Evolutionary conservation across 2,888 invertebrate species (phyloP).

Genomic region (Camponotus fellah): DNA sequence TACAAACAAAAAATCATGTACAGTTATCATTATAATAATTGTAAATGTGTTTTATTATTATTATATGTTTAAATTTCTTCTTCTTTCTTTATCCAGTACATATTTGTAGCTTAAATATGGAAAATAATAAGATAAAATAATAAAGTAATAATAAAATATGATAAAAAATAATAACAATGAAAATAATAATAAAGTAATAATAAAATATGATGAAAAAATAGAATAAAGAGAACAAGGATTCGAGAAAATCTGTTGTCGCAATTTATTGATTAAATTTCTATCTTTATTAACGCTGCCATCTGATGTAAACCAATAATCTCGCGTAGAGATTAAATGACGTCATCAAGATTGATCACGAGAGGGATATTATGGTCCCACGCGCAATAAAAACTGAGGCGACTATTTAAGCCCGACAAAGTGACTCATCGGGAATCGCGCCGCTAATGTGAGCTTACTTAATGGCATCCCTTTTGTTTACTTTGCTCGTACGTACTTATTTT

Average conservation of each 20-base stretch:
- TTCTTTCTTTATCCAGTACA: neutral
- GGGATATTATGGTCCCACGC: neutral
- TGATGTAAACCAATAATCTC: conserved; percentile 8
- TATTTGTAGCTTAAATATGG: neutral
- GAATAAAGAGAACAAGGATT: neutral
- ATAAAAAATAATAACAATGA: too few species aligned
- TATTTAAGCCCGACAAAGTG: conserved; percentile 38
- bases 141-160: neutral
- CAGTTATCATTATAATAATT: too few species aligned
- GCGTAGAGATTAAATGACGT: conserved; percentile 8
- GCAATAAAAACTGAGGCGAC: conserved; percentile 6
- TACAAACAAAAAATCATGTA: too few species aligned
- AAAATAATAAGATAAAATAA: too few species aligned
- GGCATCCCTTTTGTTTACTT: neutral
- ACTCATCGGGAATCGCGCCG: conserved; percentile 24
- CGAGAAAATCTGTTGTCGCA: neutral
- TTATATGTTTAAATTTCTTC: too few species aligned
- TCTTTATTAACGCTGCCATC: neutral
- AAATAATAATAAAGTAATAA: neutral
- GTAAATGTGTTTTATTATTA: too few species aligned
- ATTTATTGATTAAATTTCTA: neutral
- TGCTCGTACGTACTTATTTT: neutral
- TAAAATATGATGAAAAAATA: conserved; percentile 1
- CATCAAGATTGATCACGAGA: conserved; percentile 6
- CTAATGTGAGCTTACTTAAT: conserved; percentile 14